A percentile compares a stretch with the other conserved stretches of the same genome.
These are phyloP conservation scores for Nymphalis urticae DNA, from an alignment of 2,888 invertebrate species.

Conservation along the genomic window DNA sequence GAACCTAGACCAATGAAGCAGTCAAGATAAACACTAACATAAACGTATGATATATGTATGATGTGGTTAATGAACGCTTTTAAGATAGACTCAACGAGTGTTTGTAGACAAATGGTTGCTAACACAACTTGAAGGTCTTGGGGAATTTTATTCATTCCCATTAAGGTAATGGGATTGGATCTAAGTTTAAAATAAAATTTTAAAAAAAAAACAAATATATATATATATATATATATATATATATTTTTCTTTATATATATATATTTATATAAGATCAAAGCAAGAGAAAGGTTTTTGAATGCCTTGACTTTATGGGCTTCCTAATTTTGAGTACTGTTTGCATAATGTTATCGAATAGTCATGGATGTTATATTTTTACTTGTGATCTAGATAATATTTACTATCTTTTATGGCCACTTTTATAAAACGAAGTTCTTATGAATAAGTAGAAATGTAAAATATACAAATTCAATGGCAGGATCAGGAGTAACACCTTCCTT, in stretches of 20 bases:
- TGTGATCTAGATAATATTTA: too few relatives aligned
- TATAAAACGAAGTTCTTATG: too few relatives aligned
- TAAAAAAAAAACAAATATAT: neutral
- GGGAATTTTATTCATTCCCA: constrained; percentile 49
- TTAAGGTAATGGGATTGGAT: constrained; percentile 41
- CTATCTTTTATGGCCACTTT: too few relatives aligned
- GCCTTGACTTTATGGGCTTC: too few relatives aligned
- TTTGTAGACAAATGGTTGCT: constrained; percentile 53
- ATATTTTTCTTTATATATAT: too few relatives aligned
- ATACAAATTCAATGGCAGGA: constrained; percentile 13
- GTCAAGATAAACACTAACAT: too few relatives aligned
- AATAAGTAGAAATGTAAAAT: too few relatives aligned
- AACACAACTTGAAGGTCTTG: constrained; percentile 50
- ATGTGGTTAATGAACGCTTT: constrained; percentile 35
- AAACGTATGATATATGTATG: constrained; percentile 31
- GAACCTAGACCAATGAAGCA: too few relatives aligned
- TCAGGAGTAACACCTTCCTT: constrained; percentile 40
- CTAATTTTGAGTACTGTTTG: too few relatives aligned
- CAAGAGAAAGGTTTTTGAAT: too few relatives aligned
- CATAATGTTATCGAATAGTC: too few relatives aligned
- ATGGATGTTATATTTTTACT: too few relatives aligned
- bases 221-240: neutral
- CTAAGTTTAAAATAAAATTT: neutral
- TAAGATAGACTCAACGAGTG: constrained; percentile 45
- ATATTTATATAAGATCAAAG: neutral